phyloP scores from a whole-genome alignment of 2,888 invertebrate genomes.

The Opisthograptis luteolata region DNA sequence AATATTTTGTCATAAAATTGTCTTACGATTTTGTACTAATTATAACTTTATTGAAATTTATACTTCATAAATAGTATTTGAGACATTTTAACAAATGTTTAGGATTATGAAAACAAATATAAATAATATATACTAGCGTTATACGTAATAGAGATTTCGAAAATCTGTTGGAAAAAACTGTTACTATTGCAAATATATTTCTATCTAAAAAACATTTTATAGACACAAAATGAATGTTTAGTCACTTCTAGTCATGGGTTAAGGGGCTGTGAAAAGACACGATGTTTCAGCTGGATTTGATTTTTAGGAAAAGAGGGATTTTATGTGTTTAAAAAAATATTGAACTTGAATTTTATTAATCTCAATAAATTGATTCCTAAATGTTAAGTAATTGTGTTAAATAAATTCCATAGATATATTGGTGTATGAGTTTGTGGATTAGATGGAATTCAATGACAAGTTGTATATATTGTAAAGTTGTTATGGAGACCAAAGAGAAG shows the following conservation, averaged over 20 bases:
- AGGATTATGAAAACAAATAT: slow-evolving; percentile 6
- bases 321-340: slow-evolving; percentile 6
- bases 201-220: background rate
- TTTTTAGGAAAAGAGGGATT: slow-evolving; percentile 19
- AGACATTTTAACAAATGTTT: background rate
- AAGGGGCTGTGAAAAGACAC: slow-evolving; percentile 78
- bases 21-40: background rate
- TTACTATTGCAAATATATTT: background rate
- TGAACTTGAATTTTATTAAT: slow-evolving; percentile 5
- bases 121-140: too few species aligned
- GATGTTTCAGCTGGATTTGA: slow-evolving; percentile 21
- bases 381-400: slow-evolving; percentile 10
- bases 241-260: slow-evolving; percentile 75
- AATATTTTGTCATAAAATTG: slow-evolving; percentile 3
- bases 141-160: background rate
- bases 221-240: slow-evolving; percentile 35
- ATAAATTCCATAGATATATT: slow-evolving; percentile 38
- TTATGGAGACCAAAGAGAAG: slow-evolving; percentile 60
- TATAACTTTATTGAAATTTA: background rate
- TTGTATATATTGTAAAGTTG: slow-evolving; percentile 57
- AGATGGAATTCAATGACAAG: slow-evolving; percentile 20
- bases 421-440: slow-evolving; percentile 22
- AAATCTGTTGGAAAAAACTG: background rate
- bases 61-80: background rate
- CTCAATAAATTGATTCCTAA: slow-evolving; percentile 14